Percentiles rank a stretch among this genome's conserved stretches.
phyloP scores from a whole-genome alignment of 2,888 invertebrate species.

The Phymatocera aterrima region DNA sequence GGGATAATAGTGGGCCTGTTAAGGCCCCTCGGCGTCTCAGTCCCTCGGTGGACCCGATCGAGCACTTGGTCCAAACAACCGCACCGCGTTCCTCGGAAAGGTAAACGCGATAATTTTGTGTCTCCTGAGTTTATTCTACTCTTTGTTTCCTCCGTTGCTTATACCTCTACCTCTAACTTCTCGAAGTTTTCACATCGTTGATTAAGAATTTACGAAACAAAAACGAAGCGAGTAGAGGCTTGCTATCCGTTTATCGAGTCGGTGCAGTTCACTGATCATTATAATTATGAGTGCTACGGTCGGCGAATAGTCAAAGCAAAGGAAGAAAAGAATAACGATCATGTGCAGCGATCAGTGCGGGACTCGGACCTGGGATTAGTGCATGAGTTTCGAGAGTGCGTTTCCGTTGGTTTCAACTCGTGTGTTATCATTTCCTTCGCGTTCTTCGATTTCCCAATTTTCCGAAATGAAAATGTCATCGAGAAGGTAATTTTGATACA shows the following conservation, averaged over 20 bases:
- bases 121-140: neutral
- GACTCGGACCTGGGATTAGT: too few relatives aligned
- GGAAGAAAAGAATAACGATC: too few relatives aligned
- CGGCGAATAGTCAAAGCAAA: too few relatives aligned
- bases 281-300: too few relatives aligned
- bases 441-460: neutral
- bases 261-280: too few relatives aligned
- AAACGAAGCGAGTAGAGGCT: too few relatives aligned
- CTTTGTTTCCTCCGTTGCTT: neutral
- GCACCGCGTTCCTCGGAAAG: slow-evolving; percentile 64
- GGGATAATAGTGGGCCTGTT: slow-evolving; percentile 59
- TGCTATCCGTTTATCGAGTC: too few relatives aligned
- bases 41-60: slow-evolving; percentile 75
- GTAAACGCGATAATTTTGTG: slow-evolving; percentile 56
- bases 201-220: too few relatives aligned
- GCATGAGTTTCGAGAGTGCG: too few relatives aligned
- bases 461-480: slow-evolving; percentile 4
- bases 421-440: neutral
- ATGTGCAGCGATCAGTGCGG: too few relatives aligned
- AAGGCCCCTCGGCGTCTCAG: slow-evolving; percentile 72
- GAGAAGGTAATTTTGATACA: slow-evolving; percentile 1
- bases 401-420: too few relatives aligned
- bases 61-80: slow-evolving; percentile 58
- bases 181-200: neutral
- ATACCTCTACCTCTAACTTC: too few relatives aligned